Conservation (phyloP, 2,888 invertebrate species). For the Euproctis similis region DNA sequence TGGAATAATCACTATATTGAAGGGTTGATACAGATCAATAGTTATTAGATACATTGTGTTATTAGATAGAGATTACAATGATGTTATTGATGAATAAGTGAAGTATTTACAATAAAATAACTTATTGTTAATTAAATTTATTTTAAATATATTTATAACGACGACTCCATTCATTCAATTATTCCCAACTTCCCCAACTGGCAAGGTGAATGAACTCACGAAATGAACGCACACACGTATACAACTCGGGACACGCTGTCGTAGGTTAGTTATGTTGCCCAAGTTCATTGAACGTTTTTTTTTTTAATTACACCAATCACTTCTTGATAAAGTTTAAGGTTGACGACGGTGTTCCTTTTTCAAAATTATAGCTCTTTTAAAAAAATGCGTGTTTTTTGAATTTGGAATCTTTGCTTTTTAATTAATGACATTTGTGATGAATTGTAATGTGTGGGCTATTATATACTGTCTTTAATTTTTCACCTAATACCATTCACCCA, state of each 20-base stretch:
- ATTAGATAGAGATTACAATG: too few species aligned
- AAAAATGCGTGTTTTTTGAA: too few species aligned
- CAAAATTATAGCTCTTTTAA: slow-evolving; percentile 2
- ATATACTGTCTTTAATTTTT: too few species aligned
- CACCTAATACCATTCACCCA: too few species aligned
- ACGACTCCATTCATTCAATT: slow-evolving; percentile 34
- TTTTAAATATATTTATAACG: neutral
- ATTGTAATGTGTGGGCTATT: too few species aligned
- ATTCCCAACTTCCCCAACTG: slow-evolving; percentile 71
- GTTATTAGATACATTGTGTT: slow-evolving; percentile 1
- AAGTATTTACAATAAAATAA: too few species aligned
- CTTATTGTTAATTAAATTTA: too few species aligned
- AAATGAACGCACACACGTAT: slow-evolving; percentile 58
- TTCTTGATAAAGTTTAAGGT: slow-evolving; percentile 21
- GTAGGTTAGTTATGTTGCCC: slow-evolving; percentile 55
- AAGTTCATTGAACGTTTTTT: slow-evolving; percentile 42
- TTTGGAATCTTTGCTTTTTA: too few species aligned
- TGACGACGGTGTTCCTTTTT: slow-evolving; percentile 9
- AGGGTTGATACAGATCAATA: slow-evolving; percentile 5
- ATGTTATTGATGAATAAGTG: too few species aligned
- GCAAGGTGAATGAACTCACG: slow-evolving; percentile 72
- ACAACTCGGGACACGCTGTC: slow-evolving; percentile 48
- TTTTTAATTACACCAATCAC: slow-evolving; percentile 28
- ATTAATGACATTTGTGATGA: too few species aligned
- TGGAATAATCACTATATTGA: neutral